Conservation (phyloP, 1,140 invertebrate species). For the Eufriesea mexicana region DNA sequence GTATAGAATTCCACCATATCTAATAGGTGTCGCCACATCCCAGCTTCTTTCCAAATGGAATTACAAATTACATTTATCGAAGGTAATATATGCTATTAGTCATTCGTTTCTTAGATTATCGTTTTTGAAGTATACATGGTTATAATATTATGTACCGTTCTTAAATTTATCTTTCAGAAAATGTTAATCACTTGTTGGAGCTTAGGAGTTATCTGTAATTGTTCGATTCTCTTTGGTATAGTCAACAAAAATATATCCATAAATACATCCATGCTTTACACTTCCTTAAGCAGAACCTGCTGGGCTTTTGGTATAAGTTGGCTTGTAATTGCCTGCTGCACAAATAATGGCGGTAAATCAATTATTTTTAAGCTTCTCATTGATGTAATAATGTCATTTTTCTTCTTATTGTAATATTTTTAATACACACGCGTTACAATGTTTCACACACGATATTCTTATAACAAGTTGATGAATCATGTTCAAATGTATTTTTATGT, state of each 20-base stretch:
- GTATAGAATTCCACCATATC: slow-evolving; percentile 82
- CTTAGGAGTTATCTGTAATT: slow-evolving; percentile 76
- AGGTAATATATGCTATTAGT: slow-evolving; percentile 63
- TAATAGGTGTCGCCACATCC: slow-evolving; percentile 80
- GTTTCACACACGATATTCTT: too few relatives aligned
- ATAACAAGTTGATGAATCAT: background rate
- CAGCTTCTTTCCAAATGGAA: slow-evolving; percentile 78
- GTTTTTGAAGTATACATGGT: background rate
- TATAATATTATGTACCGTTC: background rate
- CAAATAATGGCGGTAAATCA: slow-evolving; percentile 77
- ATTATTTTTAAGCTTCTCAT: background rate
- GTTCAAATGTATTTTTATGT: slow-evolving; percentile 17
- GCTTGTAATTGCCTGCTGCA: slow-evolving; percentile 82
- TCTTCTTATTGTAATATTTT: background rate
- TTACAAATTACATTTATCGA: slow-evolving; percentile 73
- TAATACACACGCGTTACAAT: too few relatives aligned
- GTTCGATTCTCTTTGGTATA: slow-evolving; percentile 79
- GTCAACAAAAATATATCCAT: slow-evolving; percentile 75
- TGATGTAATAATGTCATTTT: background rate
- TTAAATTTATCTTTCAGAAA: slow-evolving; percentile 69
- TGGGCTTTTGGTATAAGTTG: slow-evolving; percentile 82
- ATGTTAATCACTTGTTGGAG: slow-evolving; percentile 73
- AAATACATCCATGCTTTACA: slow-evolving; percentile 76
- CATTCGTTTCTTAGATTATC: background rate
- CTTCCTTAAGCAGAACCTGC: slow-evolving; percentile 76